phyloP scores from a whole-genome alignment of 2,888 invertebrate species.

The Aproaerema taeniolella region DNA sequence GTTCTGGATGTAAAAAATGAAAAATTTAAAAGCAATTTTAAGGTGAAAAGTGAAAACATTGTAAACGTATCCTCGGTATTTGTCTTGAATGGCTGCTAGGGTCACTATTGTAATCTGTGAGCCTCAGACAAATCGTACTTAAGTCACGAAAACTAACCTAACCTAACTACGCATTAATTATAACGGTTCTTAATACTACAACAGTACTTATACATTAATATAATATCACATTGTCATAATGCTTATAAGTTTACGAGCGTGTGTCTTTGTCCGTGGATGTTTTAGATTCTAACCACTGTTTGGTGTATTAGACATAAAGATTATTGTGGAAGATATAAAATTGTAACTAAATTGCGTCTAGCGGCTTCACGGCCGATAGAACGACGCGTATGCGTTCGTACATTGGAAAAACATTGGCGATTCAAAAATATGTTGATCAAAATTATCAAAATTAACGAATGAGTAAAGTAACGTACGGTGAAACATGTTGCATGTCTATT shows the following conservation, averaged over 20 bases:
- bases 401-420: conserved; percentile 55
- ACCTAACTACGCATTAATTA: conserved; percentile 73
- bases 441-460: conserved; percentile 61
- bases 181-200: conserved; percentile 71
- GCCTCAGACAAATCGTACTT: conserved; percentile 65
- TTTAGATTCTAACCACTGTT: conserved; percentile 71
- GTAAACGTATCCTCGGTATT: conserved; percentile 70
- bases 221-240: conserved; percentile 77
- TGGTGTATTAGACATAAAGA: conserved; percentile 68
- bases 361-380: conserved; percentile 33
- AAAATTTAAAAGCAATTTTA: conserved; percentile 70
- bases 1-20: conserved; percentile 75
- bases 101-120: conserved; percentile 76
- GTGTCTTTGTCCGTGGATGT: conserved; percentile 78
- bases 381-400: conserved; percentile 44
- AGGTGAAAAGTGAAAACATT: conserved; percentile 56
- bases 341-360: conserved; percentile 43
- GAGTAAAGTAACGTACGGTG: conserved; percentile 42
- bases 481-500: conserved; percentile 57
- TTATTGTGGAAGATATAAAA: conserved; percentile 52
- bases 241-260: conserved; percentile 77
- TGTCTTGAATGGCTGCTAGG: conserved; percentile 69
- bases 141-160: conserved; percentile 65
- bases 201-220: conserved; percentile 73
- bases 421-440: conserved; percentile 60